Evolutionary conservation across 64 coral and sea anemone species (phyloP), one percentile per base, ranked within the genome.

Genomic region (Actinia tenebrosa): DNA sequence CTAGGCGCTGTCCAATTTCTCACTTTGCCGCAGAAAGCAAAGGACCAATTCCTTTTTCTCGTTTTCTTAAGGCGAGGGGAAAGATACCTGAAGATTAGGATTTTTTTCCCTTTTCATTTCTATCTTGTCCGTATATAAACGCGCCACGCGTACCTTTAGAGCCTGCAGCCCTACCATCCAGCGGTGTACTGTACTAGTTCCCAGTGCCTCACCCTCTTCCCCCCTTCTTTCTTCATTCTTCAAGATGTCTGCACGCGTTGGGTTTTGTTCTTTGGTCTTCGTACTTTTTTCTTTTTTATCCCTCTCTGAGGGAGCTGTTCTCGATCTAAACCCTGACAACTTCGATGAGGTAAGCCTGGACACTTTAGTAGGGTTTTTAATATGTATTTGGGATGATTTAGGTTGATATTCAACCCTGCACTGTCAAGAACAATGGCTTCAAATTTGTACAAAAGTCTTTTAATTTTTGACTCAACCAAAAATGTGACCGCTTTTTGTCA

Each of bases 201-300:
- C 25, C 69, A 75, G 69, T 75, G 8, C 20, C 7, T 69, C 64
- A 23, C 30, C 10, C 13, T 79, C 10, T 79, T 16, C 60, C 63
- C 22, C n/a, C n/a, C 44, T 50, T 53, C 45, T 81, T 81, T 81
- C 79, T 81, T 81, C 50, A 18, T 81, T 81, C 63, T 66, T 66
- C 79, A 81, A 81, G 79, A 81, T 81, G 79, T 45, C 79, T 18
- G 79, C 53, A 54, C 44, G 46, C 66, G 22, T 55, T 75, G 27
- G 10, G 54, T 44, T 86, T n/a, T 46, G 64, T 69, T 86, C 45
- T 55, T 25, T 77, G 9, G 19, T 52, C 52, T 52, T 77, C 16
- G 71, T 75, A 25, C 46, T 69, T 87, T 43, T 23, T 50, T 77
- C 53, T 23, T 47, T 42, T 27, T 25, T 50, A 9, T 71, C 63